Conservation (phyloP, 2,888 invertebrate genomes). For the Chirona hameri region DNA sequence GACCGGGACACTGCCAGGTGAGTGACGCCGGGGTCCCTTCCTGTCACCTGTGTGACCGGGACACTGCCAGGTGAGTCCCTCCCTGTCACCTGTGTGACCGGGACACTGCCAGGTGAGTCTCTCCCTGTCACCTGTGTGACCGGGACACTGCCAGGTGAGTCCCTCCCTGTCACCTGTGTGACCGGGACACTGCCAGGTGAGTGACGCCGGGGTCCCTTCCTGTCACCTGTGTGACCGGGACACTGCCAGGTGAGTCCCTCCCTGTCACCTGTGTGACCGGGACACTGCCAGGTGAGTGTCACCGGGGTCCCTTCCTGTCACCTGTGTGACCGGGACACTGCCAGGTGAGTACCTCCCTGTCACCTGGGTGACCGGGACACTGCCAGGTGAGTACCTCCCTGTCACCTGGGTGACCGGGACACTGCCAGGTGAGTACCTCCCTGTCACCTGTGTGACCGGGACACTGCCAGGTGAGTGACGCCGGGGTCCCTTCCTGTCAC, state of each 20-base stretch:
- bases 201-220: background rate
- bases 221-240: background rate
- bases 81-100: too few relatives aligned
- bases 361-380: background rate
- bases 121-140: background rate
- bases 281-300: too few relatives aligned
- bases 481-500: background rate
- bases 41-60: background rate
- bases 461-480: background rate
- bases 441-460: background rate
- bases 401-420: background rate
- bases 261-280: too few relatives aligned
- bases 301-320: background rate
- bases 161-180: background rate
- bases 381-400: background rate
- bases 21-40: background rate
- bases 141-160: background rate
- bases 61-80: background rate
- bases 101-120: accelerated
- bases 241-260: background rate
- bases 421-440: background rate
- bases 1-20: background rate
- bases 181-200: background rate
- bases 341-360: background rate
- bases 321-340: background rate